Base-by-base conservation (phyloP, 2,888 invertebrate species). In the Clanis bilineata region DNA sequence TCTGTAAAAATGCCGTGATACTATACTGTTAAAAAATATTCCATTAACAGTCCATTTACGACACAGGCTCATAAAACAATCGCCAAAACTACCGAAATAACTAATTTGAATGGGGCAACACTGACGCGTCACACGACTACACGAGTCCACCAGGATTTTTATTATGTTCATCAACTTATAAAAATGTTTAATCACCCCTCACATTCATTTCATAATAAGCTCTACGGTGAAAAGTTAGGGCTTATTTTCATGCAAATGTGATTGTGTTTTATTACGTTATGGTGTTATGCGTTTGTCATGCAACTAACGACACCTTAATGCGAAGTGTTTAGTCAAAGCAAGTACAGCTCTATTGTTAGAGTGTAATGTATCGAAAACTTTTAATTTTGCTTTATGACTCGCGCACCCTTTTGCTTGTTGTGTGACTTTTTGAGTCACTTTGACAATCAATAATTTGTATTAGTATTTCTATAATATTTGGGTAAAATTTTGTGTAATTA, bases 281-380 rank as follows among this genome's bases (percentile, higher is more conserved):
- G 10, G 9, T 10, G 15, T 18, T 66, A 68, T 63, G 63, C 66
- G 62, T 64, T 72, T 77, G 82, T 86, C 83, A 82, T 86, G 87
- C 85, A 85, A 85, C 85, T 91, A 92, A 91, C 87, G 90, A 91
- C 83, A 88, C 86, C 85, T 88, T 91, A 90, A 92, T 91, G 79
- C 71, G 71, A 74, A 83, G 90, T 90, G 89, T 89, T 92, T 91
- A 92, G 90, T 85, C 79, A 82, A 79, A 73, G 81, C 80, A 78
- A 80, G 81, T 82, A 83, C 80, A 81, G 81, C 84, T 80, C 79
- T 78, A 86, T 91, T 92, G 90, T 90, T 82, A 77, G 74, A 72
- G 82, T 69, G 88, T 85, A 90, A 90, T 91, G 92, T 92, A 90
- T 87, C 84, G 90, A 82, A 81, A 89, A 91, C 77, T 91, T 92